Evolutionary conservation across 2,113 vertebrate species (phyloP).

Genomic region (Mustelus asterias): DNA sequence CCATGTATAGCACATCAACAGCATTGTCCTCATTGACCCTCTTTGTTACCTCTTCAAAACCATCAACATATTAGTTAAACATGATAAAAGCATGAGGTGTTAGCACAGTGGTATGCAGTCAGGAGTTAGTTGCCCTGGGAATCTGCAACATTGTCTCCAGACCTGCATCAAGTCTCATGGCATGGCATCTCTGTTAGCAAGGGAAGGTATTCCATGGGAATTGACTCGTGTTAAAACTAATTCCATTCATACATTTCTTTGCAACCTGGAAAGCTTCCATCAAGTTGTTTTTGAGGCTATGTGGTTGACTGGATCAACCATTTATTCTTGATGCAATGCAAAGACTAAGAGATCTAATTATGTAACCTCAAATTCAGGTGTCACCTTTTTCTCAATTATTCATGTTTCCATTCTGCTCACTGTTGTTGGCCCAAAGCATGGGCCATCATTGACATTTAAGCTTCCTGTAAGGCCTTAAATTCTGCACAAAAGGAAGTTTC

Average conservation of each 20-base stretch:
- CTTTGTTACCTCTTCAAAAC: no score
- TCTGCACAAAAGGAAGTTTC: background rate
- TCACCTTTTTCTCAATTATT: background rate
- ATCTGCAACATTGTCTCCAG: no score
- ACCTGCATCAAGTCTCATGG: no score
- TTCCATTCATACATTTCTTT: background rate
- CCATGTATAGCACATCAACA: no score
- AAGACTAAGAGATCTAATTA: background rate
- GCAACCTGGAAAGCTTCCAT: background rate
- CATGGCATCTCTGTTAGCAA: background rate
- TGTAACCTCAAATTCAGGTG: background rate
- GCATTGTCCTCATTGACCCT: no score
- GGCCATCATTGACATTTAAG: no score
- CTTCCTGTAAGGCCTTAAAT: background rate
- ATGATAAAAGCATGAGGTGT: no score
- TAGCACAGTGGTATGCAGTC: no score
- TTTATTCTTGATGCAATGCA: background rate
- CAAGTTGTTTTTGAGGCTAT: background rate
- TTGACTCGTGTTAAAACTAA: background rate
- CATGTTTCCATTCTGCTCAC: background rate
- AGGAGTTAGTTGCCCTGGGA: no score
- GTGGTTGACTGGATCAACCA: background rate
- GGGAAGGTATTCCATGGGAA: background rate
- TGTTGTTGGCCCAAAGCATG: background rate
- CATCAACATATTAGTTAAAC: no score